Evolutionary conservation across 2,797 vertebrate species (phyloP).

Genomic region (Tangara arthus): DNA sequence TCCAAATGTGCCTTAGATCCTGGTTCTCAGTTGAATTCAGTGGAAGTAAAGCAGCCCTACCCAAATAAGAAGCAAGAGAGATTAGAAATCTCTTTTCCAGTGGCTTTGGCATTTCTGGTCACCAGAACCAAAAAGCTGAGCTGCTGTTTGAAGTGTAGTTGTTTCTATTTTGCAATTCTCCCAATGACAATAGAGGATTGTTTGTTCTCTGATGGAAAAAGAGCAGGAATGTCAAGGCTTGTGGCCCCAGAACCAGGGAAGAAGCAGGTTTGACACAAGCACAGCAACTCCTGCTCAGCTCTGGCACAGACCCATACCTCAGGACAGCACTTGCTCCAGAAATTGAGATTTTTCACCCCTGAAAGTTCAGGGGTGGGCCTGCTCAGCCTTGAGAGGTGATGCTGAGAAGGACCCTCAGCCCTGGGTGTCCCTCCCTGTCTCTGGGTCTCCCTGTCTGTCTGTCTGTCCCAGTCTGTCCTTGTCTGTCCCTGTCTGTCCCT

Average conservation of each 20-base stretch:
- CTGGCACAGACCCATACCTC: background rate
- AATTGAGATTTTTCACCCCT: background rate
- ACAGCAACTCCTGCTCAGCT: background rate
- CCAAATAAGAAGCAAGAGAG: background rate
- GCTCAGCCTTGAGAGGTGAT: rapidly evolving
- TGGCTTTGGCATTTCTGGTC: background rate
- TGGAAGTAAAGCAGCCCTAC: background rate
- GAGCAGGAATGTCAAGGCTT: background rate
- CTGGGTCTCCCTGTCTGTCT: background rate
- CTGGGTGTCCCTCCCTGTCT: background rate
- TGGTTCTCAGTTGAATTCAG: background rate
- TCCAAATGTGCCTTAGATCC: background rate
- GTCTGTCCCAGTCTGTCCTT: no score
- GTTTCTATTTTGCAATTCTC: background rate
- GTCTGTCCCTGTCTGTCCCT: background rate
- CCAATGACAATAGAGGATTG: background rate
- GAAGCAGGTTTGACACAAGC: background rate
- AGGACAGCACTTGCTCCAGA: background rate
- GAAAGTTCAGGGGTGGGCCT: background rate
- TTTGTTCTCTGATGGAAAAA: background rate
- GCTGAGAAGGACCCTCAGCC: background rate
- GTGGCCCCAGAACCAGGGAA: background rate
- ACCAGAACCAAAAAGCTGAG: background rate
- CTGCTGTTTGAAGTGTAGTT: background rate
- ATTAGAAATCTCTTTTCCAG: background rate